A percentile compares a stretch with the other conserved stretches of the same genome.
Evolutionary conservation across 2,888 invertebrate species (phyloP).

Genomic region (Eilema depressum): DNA sequence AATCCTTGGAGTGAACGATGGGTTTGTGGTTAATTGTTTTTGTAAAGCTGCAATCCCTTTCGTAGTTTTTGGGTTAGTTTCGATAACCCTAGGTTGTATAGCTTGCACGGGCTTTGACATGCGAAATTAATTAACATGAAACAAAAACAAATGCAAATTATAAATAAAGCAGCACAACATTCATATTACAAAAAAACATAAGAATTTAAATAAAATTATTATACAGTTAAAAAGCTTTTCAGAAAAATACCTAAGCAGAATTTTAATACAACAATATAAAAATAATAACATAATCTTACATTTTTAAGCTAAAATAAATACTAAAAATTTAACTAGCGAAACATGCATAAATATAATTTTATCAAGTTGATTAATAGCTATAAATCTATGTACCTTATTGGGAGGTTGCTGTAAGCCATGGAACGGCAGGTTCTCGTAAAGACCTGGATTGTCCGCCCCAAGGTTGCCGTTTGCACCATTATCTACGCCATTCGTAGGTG

Average conservation of each 20-base stretch:
- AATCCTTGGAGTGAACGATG: constrained; percentile 81
- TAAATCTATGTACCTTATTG: constrained; percentile 91
- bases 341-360: background rate
- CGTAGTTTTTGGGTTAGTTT: constrained; percentile 70
- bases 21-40: constrained; percentile 82
- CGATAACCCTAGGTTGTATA: constrained; percentile 85
- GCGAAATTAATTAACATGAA: constrained; percentile 72
- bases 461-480: constrained; percentile 87
- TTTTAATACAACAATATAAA: too few relatives aligned
- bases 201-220: background rate
- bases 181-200: constrained; percentile 4
- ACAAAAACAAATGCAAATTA: constrained; percentile 76
- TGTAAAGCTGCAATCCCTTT: constrained; percentile 79
- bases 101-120: constrained; percentile 86
- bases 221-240: background rate
- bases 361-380: background rate
- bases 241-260: too few relatives aligned
- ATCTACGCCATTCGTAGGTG: constrained; percentile 87
- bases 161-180: constrained; percentile 58
- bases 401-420: constrained; percentile 97
- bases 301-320: background rate
- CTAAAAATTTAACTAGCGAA: background rate
- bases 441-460: constrained; percentile 93
- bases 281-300: background rate
- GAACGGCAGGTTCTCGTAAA: constrained; percentile 98